These are phyloP conservation scores for Perodicticus potto DNA, from an alignment of 2,797 vertebrate species.

Conservation along the genomic window DNA sequence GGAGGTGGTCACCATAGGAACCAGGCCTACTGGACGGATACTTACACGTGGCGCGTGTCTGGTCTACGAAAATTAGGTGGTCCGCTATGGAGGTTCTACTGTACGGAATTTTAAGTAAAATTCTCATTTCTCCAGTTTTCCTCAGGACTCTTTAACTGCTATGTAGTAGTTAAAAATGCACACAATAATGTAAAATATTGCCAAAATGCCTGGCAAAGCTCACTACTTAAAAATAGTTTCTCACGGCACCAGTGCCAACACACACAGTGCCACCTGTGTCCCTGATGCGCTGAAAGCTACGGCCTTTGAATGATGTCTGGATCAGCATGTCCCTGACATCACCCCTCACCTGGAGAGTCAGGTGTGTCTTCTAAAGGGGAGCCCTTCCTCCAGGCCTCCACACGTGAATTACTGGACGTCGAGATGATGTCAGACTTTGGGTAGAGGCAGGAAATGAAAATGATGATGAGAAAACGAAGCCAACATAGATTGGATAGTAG, in stretches of 20 bases:
- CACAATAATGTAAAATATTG: background rate
- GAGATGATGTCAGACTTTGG: background rate
- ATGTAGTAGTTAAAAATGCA: background rate
- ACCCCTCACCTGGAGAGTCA: background rate
- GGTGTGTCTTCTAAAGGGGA: background rate
- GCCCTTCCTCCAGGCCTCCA: background rate
- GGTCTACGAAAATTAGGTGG: too few relatives aligned
- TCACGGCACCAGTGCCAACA: background rate
- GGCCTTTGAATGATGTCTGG: background rate
- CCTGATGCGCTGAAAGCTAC: background rate
- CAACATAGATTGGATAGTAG: background rate
- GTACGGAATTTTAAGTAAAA: constrained; percentile 5
- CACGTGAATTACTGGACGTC: background rate
- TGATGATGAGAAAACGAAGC: background rate
- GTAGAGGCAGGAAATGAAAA: background rate
- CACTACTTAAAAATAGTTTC: background rate
- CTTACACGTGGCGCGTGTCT: too few relatives aligned
- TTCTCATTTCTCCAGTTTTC: constrained; percentile 19
- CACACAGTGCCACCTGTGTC: background rate
- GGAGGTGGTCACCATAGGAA: too few relatives aligned
- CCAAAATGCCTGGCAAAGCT: background rate
- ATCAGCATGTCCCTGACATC: background rate
- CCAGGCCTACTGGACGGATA: too few relatives aligned
- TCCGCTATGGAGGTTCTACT: too few relatives aligned
- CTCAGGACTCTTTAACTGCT: background rate